Evolutionary conservation across 2,113 vertebrate genomes (phyloP), one percentile per base, ranked within the genome.

Genomic region (Engystomops pustulosus): DNA sequence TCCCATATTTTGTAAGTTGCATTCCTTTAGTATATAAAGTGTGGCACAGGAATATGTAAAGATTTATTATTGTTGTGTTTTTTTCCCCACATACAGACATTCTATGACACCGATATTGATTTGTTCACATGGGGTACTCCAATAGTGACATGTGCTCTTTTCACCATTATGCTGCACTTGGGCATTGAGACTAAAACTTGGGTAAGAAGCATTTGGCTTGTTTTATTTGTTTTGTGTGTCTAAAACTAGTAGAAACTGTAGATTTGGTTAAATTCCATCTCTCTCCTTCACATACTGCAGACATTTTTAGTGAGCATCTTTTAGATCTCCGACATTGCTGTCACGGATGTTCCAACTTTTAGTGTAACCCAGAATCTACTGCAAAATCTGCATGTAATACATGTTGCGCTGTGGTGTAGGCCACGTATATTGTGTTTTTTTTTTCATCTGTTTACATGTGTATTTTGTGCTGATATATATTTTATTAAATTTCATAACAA

Each of bases 141-240:
- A 82, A 93, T 99, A 90, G 98, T 95, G 12, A 94, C 96, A 5
- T 86, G 95, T 20, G 95, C 97, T 0, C 93, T 99, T 62, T 88
- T 98, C 87, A 98, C 97, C 86, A 97, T 99, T 87, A 94, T 99
- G 83, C 86, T 98, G 62, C 98, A 99, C 89, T 90, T 99, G 89
- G 96, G 97, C 45, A 95, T 99, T 47, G 98, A 99, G 92, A 99
- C 97, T 85, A 99, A 96, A 92, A 99, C 98, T 78, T 99, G 98
- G 98, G 98, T 99, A 90, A 96, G 94, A 23, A 25, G 12, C 6
- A n/a, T n/a, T n/a, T n/a, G n/a, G n/a, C n/a, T n/a, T n/a, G 0
- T 11, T 25, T 27, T 72, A 6, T 12, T 14, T 25, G 4, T 32
- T 34, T 14, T 18, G 1, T 44, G 1, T 38, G 11, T n/a, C 3